A percentile compares a stretch with the other conserved stretches of the same genome.
Evolutionary conservation across 2,113 vertebrate genomes (phyloP).

Genomic region (Muscicapa adusta): DNA sequence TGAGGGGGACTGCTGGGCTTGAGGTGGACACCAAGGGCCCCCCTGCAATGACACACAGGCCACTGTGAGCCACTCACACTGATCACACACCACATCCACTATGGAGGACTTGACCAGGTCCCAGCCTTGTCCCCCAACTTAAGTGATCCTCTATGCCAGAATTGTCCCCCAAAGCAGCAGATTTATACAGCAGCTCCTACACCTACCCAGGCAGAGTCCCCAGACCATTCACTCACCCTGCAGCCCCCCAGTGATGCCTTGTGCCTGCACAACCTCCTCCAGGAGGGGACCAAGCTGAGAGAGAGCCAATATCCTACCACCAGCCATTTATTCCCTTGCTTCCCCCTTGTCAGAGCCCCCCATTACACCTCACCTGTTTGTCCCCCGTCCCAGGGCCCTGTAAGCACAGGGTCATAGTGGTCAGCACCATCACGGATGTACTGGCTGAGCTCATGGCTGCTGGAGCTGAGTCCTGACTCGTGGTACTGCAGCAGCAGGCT

Average conservation of each 20-base stretch:
- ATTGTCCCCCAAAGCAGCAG: not conserved
- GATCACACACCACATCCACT: not conserved
- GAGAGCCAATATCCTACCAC: not conserved
- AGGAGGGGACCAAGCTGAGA: not conserved
- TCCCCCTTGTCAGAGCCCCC: not conserved
- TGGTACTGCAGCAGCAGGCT: conserved; percentile 78
- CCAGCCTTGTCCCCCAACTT: rapidly evolving
- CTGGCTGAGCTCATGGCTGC: conserved; percentile 86
- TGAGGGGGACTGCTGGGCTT: conserved; percentile 61
- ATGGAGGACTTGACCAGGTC: rapidly evolving
- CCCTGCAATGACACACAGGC: conserved; percentile 20
- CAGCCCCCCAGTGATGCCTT: not conserved
- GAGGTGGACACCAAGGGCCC: not conserved
- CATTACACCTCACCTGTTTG: conserved; percentile 62
- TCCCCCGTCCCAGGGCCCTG: conserved; percentile 21
- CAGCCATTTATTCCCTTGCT: not conserved
- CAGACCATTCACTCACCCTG: rapidly evolving
- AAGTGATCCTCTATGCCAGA: not conserved
- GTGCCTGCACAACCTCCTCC: not conserved
- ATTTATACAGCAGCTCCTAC: not conserved
- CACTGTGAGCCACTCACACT: not conserved
- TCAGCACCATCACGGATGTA: conserved; percentile 74
- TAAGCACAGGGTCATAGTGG: not conserved
- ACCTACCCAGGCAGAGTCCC: not conserved
- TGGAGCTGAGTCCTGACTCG: conserved; percentile 85